Conservation (phyloP, 2,113 vertebrate genomes). For the Vimba vimba region DNA sequence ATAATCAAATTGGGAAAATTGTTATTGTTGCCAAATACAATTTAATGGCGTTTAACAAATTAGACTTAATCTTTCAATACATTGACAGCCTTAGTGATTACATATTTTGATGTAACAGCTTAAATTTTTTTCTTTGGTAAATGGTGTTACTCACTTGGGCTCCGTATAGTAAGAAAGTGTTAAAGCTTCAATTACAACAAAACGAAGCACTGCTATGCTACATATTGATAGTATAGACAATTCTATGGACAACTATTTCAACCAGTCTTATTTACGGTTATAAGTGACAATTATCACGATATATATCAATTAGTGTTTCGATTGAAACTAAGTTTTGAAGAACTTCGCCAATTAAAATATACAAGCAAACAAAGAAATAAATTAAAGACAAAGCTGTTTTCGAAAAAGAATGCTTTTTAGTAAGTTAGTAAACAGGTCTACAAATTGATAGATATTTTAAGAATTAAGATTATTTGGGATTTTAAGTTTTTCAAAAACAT, state of each 20-base stretch:
- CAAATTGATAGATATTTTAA: background rate
- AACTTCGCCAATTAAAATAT: background rate
- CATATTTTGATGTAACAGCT: background rate
- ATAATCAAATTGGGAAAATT: background rate
- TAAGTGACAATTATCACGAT: background rate
- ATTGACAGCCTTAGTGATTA: background rate
- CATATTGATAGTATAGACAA: background rate
- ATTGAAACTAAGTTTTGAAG: background rate
- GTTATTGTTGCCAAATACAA: background rate
- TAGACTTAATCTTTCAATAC: background rate
- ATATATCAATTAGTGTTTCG: background rate
- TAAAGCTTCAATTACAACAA: background rate
- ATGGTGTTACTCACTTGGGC: background rate
- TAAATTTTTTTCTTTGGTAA: background rate
- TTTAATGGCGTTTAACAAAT: background rate
- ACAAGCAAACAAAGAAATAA: background rate
- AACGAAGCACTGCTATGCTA: constrained; percentile 8
- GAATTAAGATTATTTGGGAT: background rate
- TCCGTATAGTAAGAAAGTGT: background rate
- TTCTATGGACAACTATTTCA: background rate
- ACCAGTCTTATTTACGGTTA: background rate
- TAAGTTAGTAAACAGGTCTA: background rate
- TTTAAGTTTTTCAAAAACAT: background rate
- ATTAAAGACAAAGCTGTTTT: background rate
- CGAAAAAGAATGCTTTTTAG: background rate